Conservation (phyloP, 2,797 vertebrate species). For the Anguilla pacifica region DNA sequence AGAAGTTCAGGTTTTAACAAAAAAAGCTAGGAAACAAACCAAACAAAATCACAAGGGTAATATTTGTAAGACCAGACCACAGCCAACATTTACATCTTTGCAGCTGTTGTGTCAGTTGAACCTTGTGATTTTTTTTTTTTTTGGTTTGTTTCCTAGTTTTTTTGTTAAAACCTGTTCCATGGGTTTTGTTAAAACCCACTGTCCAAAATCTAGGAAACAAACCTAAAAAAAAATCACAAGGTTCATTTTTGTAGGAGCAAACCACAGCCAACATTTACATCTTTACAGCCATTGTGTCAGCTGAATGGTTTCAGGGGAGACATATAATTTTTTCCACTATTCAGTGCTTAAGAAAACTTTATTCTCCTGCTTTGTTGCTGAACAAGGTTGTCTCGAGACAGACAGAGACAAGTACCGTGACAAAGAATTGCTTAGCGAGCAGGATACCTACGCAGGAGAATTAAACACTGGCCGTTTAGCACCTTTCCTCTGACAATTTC, state of each 20-base stretch:
- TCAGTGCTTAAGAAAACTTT: background rate
- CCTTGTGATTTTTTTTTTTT: no score
- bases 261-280: background rate
- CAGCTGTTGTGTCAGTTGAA: background rate
- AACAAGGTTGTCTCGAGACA: background rate
- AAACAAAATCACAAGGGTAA: background rate
- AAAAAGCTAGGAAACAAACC: background rate
- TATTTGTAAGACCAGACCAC: background rate
- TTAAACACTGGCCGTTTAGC: background rate
- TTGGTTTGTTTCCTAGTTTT: no score
- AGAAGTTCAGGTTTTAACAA: background rate
- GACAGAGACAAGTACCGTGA: no score
- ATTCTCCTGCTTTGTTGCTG: conserved; percentile 9
- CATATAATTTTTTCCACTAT: background rate
- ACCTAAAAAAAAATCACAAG: background rate
- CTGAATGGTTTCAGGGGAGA: background rate
- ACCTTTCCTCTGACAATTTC: background rate
- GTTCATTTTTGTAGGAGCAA: background rate
- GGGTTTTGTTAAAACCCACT: no score
- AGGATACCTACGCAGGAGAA: background rate
- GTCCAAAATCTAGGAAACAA: background rate
- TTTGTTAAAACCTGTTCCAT: no score
- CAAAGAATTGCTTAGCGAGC: conserved; percentile 6
- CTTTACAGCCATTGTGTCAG: background rate
- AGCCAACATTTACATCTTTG: background rate